phyloP scores from a whole-genome alignment of 2,888 invertebrate species.

The Portevinia maculata region DNA sequence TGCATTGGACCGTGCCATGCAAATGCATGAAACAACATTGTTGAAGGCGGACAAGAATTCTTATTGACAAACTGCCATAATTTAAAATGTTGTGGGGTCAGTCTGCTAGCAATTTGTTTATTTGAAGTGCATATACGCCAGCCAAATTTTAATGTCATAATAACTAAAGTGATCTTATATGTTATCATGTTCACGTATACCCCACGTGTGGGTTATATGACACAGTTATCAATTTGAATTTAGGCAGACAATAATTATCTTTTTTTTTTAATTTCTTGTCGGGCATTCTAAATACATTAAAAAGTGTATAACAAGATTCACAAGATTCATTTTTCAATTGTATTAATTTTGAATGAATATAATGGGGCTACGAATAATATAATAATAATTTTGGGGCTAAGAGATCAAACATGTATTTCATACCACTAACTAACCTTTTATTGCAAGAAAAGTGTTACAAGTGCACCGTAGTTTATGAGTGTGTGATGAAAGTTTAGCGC shows the following conservation, averaged over 20 bases:
- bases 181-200: slow-evolving; percentile 22
- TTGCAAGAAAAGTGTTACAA: background rate
- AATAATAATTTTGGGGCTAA: no score
- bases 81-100: background rate
- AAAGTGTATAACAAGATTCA: no score
- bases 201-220: slow-evolving; percentile 25
- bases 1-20: slow-evolving; percentile 31
- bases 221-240: background rate
- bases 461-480: background rate
- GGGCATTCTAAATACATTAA: background rate
- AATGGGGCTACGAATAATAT: no score
- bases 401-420: background rate
- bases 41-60: background rate
- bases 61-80: slow-evolving; percentile 41
- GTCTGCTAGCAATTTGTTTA: slow-evolving; percentile 33
- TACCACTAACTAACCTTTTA: no score
- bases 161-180: background rate
- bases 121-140: slow-evolving; percentile 24
- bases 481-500: no score
- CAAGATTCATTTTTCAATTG: no score
- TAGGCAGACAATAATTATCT: background rate
- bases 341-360: no score
- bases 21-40: slow-evolving; percentile 25
- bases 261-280: background rate
- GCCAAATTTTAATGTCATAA: background rate